phyloP scores from a whole-genome alignment of 2,888 invertebrate genomes.

The Ephialtes manifestator region DNA sequence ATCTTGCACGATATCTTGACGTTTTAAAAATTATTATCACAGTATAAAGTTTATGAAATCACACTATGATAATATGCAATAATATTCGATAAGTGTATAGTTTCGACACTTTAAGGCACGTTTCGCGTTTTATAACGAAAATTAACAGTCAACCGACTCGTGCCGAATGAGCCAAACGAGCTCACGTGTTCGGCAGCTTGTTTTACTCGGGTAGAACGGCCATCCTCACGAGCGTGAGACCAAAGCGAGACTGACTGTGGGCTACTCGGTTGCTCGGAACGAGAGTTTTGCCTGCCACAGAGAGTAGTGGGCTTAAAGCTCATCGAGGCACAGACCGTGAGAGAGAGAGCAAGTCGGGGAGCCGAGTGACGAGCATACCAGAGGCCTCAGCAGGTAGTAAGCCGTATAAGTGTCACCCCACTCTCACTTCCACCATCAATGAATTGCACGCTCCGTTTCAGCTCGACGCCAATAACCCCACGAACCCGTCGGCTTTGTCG shows the following conservation, averaged over 20 bases:
- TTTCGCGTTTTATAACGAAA: neutral
- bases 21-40: neutral
- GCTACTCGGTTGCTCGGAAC: slow-evolving; percentile 9
- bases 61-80: neutral
- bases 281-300: neutral
- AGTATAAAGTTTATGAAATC: neutral
- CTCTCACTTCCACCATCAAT: slow-evolving; percentile 55
- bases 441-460: slow-evolving; percentile 61
- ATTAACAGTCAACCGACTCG: neutral
- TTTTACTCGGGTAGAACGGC: slow-evolving; percentile 24
- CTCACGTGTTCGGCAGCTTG: slow-evolving; percentile 63
- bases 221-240: slow-evolving; percentile 62
- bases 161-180: slow-evolving; percentile 25
- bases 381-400: slow-evolving; percentile 70
- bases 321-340: slow-evolving; percentile 15
- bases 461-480: slow-evolving; percentile 36
- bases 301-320: slow-evolving; percentile 8
- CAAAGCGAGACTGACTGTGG: slow-evolving; percentile 57
- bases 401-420: slow-evolving; percentile 74
- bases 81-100: neutral
- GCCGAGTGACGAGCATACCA: slow-evolving; percentile 11
- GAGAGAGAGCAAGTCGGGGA: slow-evolving; percentile 12
- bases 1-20: neutral
- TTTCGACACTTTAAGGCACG: neutral
- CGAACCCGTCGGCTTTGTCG: slow-evolving; percentile 48